Evolutionary conservation across 1,140 invertebrate species (phyloP).

Genomic region (Heliconius himera): DNA sequence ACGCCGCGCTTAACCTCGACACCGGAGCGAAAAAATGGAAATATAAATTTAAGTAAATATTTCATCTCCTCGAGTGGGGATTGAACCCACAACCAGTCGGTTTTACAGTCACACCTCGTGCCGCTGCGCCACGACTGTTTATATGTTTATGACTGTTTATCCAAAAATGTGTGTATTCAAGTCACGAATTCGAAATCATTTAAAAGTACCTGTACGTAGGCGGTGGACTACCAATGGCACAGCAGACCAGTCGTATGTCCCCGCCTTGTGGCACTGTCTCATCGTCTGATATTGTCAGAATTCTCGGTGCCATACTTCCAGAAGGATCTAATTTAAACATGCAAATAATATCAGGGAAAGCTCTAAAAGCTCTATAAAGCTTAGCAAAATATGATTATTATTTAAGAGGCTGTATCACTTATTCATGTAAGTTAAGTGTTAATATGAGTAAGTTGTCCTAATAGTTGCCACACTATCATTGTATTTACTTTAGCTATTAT

Average conservation of each 20-base stretch:
- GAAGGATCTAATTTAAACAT: slow-evolving; percentile 74
- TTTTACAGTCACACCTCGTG: too few species aligned
- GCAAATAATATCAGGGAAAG: not conserved
- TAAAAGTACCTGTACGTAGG: slow-evolving; percentile 87
- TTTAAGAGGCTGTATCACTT: not conserved
- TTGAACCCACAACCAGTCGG: too few species aligned
- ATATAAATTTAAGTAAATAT: too few species aligned
- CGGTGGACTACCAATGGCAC: slow-evolving; percentile 87
- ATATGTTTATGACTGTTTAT: too few species aligned
- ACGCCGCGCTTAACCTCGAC: too few species aligned
- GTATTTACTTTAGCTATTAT: too few species aligned
- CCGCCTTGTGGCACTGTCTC: slow-evolving; percentile 84
- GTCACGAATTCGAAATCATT: not conserved
- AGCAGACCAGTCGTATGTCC: slow-evolving; percentile 86
- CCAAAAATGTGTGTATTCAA: too few species aligned
- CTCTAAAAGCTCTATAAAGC: not conserved
- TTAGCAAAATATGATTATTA: not conserved
- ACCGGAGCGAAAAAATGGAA: too few species aligned
- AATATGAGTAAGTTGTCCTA: not conserved
- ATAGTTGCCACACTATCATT: too few species aligned
- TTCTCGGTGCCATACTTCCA: slow-evolving; percentile 84
- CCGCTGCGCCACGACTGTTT: too few species aligned
- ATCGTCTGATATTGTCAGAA: slow-evolving; percentile 84
- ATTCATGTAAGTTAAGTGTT: not conserved
- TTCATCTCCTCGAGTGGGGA: too few species aligned